These are phyloP conservation scores for Pygmarrhopalites habei DNA, from an alignment of 1,140 invertebrate genomes.

Conservation along the genomic window DNA sequence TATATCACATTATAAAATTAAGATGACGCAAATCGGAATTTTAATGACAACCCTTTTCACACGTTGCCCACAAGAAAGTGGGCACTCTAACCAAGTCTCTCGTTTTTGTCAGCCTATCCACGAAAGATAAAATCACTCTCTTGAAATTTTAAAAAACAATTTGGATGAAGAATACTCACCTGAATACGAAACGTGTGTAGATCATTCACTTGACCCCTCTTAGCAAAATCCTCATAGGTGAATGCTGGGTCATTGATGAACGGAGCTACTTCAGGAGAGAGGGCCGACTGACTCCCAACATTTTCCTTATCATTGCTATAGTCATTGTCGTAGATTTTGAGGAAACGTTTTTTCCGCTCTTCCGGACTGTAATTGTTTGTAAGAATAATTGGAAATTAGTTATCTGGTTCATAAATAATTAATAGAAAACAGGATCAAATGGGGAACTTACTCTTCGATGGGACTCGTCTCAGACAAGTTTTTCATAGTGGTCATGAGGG, in stretches of 20 bases:
- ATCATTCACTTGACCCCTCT: conserved; percentile 57
- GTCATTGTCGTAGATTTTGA: no score
- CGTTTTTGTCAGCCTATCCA: no score
- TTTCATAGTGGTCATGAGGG: conserved; percentile 38
- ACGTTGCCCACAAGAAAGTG: no score
- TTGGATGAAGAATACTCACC: conserved; percentile 41
- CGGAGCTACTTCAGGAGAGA: conserved; percentile 56
- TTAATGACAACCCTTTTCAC: no score
- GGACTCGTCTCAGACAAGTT: conserved; percentile 37
- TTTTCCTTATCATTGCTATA: conserved; percentile 35
- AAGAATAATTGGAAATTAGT: no score
- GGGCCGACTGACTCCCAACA: conserved; percentile 26
- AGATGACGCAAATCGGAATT: no score
- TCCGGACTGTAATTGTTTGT: conserved; percentile 36
- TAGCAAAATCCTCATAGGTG: conserved; percentile 74
- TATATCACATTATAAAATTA: no score
- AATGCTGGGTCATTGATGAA: conserved; percentile 71
- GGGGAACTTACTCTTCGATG: conserved; percentile 36
- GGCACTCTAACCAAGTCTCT: no score
- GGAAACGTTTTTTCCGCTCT: conserved; percentile 36
- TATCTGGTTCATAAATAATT: no score
- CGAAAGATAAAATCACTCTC: no score
- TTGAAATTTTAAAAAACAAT: no score
- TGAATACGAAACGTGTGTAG: conserved; percentile 71
- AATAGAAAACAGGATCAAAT: no score